Evolutionary conservation across 2,113 vertebrate species (phyloP), one percentile per base, ranked within the genome.

Genomic region (Oncorhynchus gorbuscha): DNA sequence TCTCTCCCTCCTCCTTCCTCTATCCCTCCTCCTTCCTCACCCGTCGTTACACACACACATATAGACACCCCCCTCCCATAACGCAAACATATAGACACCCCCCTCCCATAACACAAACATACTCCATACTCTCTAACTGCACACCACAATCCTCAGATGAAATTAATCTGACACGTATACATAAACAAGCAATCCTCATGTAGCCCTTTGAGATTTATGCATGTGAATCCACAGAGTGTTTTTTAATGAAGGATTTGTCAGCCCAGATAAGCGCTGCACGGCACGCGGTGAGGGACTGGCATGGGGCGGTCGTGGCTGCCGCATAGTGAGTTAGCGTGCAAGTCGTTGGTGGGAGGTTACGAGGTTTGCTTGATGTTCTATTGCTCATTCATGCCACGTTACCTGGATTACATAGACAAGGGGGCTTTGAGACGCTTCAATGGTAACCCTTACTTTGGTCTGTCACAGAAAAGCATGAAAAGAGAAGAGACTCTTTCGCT

Each of bases 361-460:
- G 8, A 45, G 71, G 71, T 18, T 20, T 16, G 39, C 88, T 90
- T 91, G 83, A 91, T 83, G 80, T 89, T 82, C 83, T 80, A 80
- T 89, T 79, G 83, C 73, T 88, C 84, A 91, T 92, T 90, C 80
- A 61, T 77, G 74, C 78, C 82, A 84, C 76, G 78, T 79, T 87
- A 88, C 86, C 84, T 87, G 85, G 91, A 92, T 92, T 90, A 92
- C 87, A 83, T 83, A 79, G 69, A 75, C 73, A 78, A 72, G 5
- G 20, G 74, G 9, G 39, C 39, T 45, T 45, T 12, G 5, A 73
- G 64, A 68, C n/a, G 49, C 48, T 24, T 45, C 5, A 7, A 18
- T 28, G 58, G 69, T 28, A 28, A 67, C 58, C n/a, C 75, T 80
- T 85, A 79, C 81, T 87, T 87, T 80, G 76, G 39, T 74, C 82